Conservation (phyloP, 2,888 invertebrate species). For the Nymphalis urticae region DNA sequence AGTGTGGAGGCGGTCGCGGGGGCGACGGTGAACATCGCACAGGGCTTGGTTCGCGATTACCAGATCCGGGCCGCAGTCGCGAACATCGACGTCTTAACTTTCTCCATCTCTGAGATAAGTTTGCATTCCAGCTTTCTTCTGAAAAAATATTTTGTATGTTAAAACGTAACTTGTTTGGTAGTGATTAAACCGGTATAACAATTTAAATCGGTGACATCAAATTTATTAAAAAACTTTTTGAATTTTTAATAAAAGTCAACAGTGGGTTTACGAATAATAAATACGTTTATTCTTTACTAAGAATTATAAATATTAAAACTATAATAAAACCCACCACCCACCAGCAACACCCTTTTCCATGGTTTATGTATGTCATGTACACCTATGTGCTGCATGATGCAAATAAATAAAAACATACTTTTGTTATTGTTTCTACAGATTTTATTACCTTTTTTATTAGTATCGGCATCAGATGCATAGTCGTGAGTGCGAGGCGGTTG, state of each 20-base stretch:
- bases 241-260: too few relatives aligned
- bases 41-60: conserved; percentile 78
- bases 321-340: too few relatives aligned
- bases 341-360: too few relatives aligned
- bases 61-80: conserved; percentile 84
- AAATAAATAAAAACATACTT: too few relatives aligned
- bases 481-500: conserved; percentile 68
- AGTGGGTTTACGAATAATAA: too few relatives aligned
- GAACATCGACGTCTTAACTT: conserved; percentile 86
- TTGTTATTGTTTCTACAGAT: too few relatives aligned
- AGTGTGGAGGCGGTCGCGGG: conserved; percentile 74
- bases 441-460: conserved; percentile 79
- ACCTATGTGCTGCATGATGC: too few relatives aligned
- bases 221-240: neutral
- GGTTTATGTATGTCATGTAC: too few relatives aligned
- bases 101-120: conserved; percentile 88
- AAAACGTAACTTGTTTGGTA: conserved; percentile 19
- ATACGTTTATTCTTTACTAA: too few relatives aligned
- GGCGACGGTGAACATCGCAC: conserved; percentile 82
- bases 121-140: conserved; percentile 89
- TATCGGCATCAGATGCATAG: conserved; percentile 83
- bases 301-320: too few relatives aligned
- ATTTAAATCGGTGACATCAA: conserved; percentile 13
- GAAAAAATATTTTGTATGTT: conserved; percentile 52
- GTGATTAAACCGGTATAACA: conserved; percentile 20